These are phyloP conservation scores for Syngnathus rostellatus DNA, from an alignment of 2,797 vertebrate species.

Conservation along the genomic window DNA sequence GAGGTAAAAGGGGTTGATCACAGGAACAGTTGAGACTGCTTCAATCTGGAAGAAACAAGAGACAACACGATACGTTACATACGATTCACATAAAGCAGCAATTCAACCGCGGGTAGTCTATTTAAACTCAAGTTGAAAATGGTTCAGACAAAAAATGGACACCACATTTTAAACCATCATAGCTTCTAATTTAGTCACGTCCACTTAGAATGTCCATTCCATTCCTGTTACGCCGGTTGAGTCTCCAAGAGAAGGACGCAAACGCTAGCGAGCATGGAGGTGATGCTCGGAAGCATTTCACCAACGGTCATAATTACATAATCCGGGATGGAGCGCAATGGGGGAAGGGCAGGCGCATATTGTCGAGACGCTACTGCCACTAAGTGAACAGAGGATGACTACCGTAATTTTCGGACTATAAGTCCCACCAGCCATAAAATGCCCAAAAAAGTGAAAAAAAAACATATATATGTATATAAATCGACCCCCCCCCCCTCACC, in stretches of 20 bases:
- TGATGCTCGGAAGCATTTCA: background rate
- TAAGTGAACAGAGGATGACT: constrained; percentile 9
- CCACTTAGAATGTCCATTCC: no score
- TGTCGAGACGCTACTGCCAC: constrained; percentile 42
- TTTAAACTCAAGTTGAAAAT: no score
- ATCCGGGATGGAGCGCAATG: constrained; percentile 34
- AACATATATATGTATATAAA: no score
- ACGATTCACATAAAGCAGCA: background rate
- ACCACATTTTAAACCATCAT: no score
- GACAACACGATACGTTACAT: constrained; percentile 1
- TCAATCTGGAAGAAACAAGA: constrained; percentile 55
- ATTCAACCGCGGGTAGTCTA: no score
- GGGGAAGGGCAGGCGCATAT: constrained; percentile 20
- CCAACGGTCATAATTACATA: constrained; percentile 48
- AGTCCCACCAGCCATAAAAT: no score
- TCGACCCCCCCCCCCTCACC: no score
- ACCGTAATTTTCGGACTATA: no score
- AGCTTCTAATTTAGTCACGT: no score
- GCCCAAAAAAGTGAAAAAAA: no score
- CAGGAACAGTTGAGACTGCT: constrained; percentile 18
- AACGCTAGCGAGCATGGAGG: background rate
- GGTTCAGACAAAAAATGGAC: no score
- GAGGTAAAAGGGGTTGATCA: constrained; percentile 16
- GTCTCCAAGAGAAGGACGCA: background rate
- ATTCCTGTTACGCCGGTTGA: no score